Evolutionary conservation across 2,888 invertebrate genomes (phyloP).

Genomic region (Drosophila stalkeri): DNA sequence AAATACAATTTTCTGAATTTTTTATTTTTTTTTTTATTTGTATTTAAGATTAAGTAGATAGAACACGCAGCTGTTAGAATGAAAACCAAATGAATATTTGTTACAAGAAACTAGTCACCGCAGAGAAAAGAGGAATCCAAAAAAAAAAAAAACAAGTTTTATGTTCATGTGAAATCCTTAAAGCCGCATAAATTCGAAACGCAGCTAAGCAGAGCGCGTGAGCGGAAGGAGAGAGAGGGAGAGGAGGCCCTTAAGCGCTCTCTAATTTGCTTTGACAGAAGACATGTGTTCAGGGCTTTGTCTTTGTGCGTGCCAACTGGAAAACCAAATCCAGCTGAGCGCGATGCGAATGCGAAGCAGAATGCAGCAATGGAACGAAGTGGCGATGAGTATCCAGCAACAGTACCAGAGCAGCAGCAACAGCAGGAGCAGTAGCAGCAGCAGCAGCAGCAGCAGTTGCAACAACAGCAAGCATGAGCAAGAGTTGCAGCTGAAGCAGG

Average conservation of each 20-base stretch:
- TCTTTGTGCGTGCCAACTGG: slow-evolving; percentile 75
- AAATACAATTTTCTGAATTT: slow-evolving; percentile 74
- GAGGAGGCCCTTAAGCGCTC: slow-evolving; percentile 49
- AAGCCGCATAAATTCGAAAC: slow-evolving; percentile 34
- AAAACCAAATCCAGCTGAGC: slow-evolving; percentile 65
- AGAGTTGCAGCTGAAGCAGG: background rate
- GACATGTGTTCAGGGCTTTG: slow-evolving; percentile 75
- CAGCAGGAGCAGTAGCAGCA: background rate
- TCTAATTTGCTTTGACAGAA: slow-evolving; percentile 76
- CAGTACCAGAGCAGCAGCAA: background rate
- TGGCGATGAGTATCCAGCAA: slow-evolving; percentile 36
- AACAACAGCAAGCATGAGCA: background rate
- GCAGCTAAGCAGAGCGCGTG: slow-evolving; percentile 8
- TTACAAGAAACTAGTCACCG: slow-evolving; percentile 28
- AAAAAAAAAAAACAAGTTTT: slow-evolving; percentile 22
- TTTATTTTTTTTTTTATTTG: slow-evolving; percentile 60
- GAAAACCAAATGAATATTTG: slow-evolving; percentile 45
- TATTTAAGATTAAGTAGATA: slow-evolving; percentile 73
- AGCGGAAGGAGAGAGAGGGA: too few relatives aligned
- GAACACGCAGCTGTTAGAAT: slow-evolving; percentile 56
- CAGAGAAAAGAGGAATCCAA: background rate
- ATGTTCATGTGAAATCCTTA: slow-evolving; percentile 45
- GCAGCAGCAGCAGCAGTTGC: background rate
- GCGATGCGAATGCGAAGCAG: slow-evolving; percentile 48
- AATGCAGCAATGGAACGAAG: slow-evolving; percentile 28